Conservation (phyloP, 2,113 vertebrate genomes). For the Elachura formosa region DNA sequence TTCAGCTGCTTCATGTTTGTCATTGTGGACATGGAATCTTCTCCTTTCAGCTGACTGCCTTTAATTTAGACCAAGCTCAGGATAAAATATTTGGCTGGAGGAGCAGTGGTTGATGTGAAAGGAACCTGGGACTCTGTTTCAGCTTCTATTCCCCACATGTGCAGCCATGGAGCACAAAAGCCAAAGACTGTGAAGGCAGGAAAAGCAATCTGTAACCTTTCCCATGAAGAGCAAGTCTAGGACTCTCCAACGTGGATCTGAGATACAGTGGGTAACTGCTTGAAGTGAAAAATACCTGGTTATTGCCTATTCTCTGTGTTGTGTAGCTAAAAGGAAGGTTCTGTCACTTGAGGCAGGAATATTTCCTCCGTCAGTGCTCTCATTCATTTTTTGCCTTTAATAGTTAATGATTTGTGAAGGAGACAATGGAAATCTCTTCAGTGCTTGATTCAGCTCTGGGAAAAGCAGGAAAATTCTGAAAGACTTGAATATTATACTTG, state of each 20-base stretch:
- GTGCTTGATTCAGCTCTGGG: background rate
- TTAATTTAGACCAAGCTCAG: background rate
- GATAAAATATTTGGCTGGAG: background rate
- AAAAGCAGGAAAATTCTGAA: background rate
- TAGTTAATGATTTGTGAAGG: background rate
- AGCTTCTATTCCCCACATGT: background rate
- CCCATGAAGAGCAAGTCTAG: too few relatives aligned
- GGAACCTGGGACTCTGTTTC: background rate
- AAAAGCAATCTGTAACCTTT: background rate
- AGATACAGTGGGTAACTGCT: background rate
- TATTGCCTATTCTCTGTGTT: background rate
- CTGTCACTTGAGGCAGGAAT: background rate
- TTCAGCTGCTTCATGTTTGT: background rate
- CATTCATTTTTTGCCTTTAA: background rate
- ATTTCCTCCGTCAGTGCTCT: background rate
- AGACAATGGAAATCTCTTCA: background rate
- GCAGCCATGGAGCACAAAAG: rapidly evolving
- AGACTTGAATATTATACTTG: background rate
- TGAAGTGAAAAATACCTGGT: background rate
- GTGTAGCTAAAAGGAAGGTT: background rate
- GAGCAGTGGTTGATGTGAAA: background rate
- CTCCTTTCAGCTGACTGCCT: background rate
- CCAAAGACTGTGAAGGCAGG: background rate
- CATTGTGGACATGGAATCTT: background rate
- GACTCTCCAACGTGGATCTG: background rate